phyloP scores from a whole-genome alignment of 2,888 invertebrate genomes.

The Pharmacophagus antenor region DNA sequence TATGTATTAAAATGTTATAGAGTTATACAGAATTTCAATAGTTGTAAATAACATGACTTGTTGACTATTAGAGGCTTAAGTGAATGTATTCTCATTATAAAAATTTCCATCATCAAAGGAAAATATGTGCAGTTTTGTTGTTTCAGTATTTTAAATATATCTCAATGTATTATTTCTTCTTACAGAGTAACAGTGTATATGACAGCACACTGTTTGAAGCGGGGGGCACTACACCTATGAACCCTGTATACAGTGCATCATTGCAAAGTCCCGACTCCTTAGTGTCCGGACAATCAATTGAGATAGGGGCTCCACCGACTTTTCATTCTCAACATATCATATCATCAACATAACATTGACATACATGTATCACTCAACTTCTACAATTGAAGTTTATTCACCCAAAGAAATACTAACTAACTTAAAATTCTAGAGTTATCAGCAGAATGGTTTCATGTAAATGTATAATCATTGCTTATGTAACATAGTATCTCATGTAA shows the following conservation, averaged over 20 bases:
- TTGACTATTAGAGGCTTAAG: too few species aligned
- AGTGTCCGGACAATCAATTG: conserved; percentile 76
- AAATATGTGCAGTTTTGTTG: too few species aligned
- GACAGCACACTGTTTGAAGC: conserved; percentile 87
- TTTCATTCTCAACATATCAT: conserved; percentile 55
- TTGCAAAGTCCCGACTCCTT: conserved; percentile 87
- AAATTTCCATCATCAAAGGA: too few species aligned
- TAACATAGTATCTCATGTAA: conserved; percentile 24
- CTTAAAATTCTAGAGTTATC: conserved; percentile 34
- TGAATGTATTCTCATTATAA: too few species aligned
- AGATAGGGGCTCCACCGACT: conserved; percentile 52
- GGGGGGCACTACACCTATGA: conserved; percentile 83
- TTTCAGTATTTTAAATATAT: neutral
- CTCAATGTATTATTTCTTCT: conserved; percentile 31
- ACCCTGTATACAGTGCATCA: conserved; percentile 85
- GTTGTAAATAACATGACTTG: too few species aligned
- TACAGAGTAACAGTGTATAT: conserved; percentile 86
- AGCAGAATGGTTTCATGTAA: conserved; percentile 26
- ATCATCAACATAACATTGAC: conserved; percentile 65
- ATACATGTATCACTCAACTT: conserved; percentile 31
- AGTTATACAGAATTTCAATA: too few species aligned
- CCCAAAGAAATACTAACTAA: conserved; percentile 49
- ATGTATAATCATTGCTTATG: conserved; percentile 29
- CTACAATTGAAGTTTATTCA: conserved; percentile 36
- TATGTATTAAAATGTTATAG: too few species aligned